Base-by-base conservation (phyloP, 2,113 vertebrate species). In the Platysternon megacephalum region DNA sequence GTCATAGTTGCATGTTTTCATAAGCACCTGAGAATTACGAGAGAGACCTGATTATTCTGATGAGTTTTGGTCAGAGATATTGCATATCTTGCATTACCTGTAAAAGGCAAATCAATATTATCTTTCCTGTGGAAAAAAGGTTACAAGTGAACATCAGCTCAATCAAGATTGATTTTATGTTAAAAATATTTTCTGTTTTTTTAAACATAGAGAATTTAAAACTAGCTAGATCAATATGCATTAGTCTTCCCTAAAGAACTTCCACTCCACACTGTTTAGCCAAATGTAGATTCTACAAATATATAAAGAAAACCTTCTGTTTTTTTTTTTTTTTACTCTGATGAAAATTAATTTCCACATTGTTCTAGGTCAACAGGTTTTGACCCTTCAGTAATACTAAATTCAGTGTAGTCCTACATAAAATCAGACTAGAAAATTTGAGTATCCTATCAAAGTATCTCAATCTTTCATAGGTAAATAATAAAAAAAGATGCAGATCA, bases 381-480 rank as follows among this genome's bases (percentile, higher is more conserved):
- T 95, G 83, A 91, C 74, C 44, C 84, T 80, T 78, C 80, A 76
- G 49, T 84, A 78, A 35, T 85, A 93, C 95, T n/a, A 82, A 79
- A 28, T 82, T 94, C 61, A 87, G 87, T 92, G 81, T 72, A 84
- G 82, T 88, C 85, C 42, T 53, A 83, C 84, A 82, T 93, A 86
- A 91, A 96, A 97, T 44, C 42, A 92, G 87, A 92, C 91, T 93
- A 82, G 81, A 91, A 10, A 49, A 55, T 82, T 80, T 83, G 11
- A 89, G 85, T 79, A 49, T 48, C 94, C 86, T 82, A 51, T 0
- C 51, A 17, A 52, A 83, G 65, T 94, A 58, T 84, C 56, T 84
- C 78, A 91, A 6, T 94, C 49, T 95, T 78, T 94, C 86, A 39
- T 35, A 93, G 86, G 85, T 97, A 95, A 96, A 88, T 95, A 95